These are phyloP conservation scores for Psittacula derbiana DNA, from an alignment of 2,797 vertebrate species.

Conservation along the genomic window DNA sequence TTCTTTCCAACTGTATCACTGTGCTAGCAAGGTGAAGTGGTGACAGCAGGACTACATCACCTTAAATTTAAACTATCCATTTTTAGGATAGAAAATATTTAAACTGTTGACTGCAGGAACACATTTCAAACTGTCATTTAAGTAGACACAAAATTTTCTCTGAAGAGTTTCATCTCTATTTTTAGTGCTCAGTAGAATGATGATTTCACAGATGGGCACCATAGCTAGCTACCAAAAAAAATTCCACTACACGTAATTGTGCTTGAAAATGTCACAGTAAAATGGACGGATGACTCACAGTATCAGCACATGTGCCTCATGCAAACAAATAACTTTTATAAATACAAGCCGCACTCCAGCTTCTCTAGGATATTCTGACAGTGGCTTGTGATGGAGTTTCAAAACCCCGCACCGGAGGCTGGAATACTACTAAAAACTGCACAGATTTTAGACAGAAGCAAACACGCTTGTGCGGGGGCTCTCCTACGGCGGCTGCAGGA, in stretches of 20 bases:
- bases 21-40: constrained; percentile 37
- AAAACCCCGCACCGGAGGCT: constrained; percentile 47
- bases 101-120: constrained; percentile 49
- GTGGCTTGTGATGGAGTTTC: neutral
- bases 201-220: constrained; percentile 74
- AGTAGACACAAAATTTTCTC: constrained; percentile 58
- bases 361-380: constrained; percentile 11
- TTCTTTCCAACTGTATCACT: constrained; percentile 34
- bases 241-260: constrained; percentile 72
- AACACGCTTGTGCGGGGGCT: neutral
- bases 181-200: constrained; percentile 65
- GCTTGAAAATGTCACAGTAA: constrained; percentile 72
- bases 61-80: constrained; percentile 55
- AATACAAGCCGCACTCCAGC: constrained; percentile 34
- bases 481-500: neutral
- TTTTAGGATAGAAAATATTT: constrained; percentile 61
- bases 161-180: constrained; percentile 60
- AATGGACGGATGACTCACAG: constrained; percentile 70
- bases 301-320: constrained; percentile 54
- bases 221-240: constrained; percentile 70
- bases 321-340: constrained; percentile 61
- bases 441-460: constrained; percentile 34
- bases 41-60: constrained; percentile 54
- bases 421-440: constrained; percentile 39
- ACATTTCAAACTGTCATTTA: constrained; percentile 50